phyloP scores from a whole-genome alignment of 2,113 vertebrate genomes.

The Ageneiosus marmoratus region DNA sequence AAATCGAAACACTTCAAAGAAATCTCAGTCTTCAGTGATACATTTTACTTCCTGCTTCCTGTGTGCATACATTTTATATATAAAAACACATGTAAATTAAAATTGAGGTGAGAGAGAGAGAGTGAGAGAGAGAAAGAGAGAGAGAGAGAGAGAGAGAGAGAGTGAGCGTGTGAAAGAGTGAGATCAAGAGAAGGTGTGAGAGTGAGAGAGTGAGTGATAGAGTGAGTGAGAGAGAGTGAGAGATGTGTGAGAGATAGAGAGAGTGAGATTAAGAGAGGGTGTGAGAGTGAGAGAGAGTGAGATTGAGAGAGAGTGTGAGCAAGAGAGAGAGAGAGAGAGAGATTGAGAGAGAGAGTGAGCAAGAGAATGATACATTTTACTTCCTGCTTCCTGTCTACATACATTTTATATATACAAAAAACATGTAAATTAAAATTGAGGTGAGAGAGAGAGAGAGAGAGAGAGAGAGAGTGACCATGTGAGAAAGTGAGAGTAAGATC shows the following conservation, averaged over 20 bases:
- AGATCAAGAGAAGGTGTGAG: not conserved
- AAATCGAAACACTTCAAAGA: not conserved
- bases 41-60: too few species aligned
- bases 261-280: not conserved
- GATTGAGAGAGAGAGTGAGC: not conserved
- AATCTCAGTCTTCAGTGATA: too few species aligned
- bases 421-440: too few species aligned
- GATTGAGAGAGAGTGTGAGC: not conserved
- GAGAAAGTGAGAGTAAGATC: too few species aligned
- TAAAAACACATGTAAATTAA: too few species aligned
- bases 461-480: too few species aligned
- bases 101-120: constrained; percentile 28
- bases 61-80: too few species aligned
- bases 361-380: too few species aligned
- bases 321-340: not conserved
- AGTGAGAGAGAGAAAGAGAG: not conserved
- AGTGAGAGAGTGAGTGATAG: not conserved
- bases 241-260: not conserved
- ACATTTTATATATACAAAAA: too few species aligned
- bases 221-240: not conserved
- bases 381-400: too few species aligned
- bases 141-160: not conserved
- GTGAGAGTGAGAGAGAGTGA: constrained; percentile 22
- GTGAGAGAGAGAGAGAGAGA: too few species aligned
- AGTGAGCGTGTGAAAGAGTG: not conserved